phyloP scores from a whole-genome alignment of 2,888 invertebrate species.

The Microctonus brassicae region DNA sequence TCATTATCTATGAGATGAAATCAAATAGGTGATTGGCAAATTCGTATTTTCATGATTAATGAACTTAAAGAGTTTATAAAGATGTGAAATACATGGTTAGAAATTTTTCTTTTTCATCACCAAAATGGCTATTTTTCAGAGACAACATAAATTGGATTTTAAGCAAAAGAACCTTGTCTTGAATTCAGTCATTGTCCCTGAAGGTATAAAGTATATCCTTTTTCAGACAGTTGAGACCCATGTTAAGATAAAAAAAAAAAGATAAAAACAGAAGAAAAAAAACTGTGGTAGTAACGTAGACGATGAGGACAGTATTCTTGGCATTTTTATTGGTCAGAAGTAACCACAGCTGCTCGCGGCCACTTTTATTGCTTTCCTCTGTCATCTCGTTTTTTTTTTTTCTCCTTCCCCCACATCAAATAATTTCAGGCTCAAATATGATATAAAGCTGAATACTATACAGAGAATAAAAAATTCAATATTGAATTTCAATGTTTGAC shows the following conservation, averaged over 20 bases:
- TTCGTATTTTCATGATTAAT: neutral
- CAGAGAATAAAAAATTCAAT: too few relatives aligned
- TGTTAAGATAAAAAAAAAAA: neutral
- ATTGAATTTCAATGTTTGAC: too few relatives aligned
- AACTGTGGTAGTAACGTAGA: neutral
- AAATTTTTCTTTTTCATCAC: neutral
- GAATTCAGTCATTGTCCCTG: slow-evolving; percentile 18
- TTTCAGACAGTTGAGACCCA: too few relatives aligned
- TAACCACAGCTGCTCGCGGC: slow-evolving; percentile 24
- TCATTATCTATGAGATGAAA: neutral
- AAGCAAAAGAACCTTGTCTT: slow-evolving; percentile 26
- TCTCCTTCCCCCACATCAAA: neutral
- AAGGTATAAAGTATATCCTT: too few relatives aligned
- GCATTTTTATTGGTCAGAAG: slow-evolving; percentile 28
- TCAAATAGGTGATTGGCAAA: neutral
- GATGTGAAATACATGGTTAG: neutral
- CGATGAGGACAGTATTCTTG: slow-evolving; percentile 14
- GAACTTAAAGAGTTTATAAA: neutral
- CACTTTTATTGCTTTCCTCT: neutral
- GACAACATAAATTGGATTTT: neutral
- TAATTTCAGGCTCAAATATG: too few relatives aligned
- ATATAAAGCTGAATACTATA: too few relatives aligned
- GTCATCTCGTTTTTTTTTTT: slow-evolving; percentile 10
- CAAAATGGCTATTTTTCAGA: neutral
- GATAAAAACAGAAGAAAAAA: neutral